A percentile compares a stretch with the other conserved stretches of the same genome.
Conservation (phyloP, 2,113 vertebrate genomes). For the Mesocricetus auratus region DNA sequence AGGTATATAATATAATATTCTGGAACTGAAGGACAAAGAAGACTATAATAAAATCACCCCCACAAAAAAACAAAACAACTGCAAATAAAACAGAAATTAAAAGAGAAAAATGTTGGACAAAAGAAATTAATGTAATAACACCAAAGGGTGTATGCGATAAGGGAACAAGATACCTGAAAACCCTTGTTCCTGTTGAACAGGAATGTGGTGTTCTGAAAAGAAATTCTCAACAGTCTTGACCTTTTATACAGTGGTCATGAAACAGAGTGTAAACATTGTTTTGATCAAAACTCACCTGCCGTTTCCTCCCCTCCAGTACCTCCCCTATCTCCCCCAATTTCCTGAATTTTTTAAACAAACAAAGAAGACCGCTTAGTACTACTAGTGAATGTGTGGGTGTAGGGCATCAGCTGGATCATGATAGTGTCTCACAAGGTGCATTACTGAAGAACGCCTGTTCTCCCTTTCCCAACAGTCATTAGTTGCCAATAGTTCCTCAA, state of each 20-base stretch:
- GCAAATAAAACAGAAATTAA: not conserved
- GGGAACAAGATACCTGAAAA: not conserved
- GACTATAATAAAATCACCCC: too few relatives aligned
- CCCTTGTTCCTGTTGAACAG: not conserved
- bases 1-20: too few relatives aligned
- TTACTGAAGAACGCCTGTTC: not conserved
- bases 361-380: not conserved
- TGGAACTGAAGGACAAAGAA: too few relatives aligned
- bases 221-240: constrained; percentile 22
- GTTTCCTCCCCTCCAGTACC: not conserved
- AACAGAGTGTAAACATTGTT: not conserved
- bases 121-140: not conserved
- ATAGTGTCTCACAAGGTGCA: not conserved
- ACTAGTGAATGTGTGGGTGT: too few relatives aligned
- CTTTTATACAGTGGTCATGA: too few relatives aligned
- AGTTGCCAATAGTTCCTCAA: not conserved
- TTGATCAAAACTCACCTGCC: not conserved
- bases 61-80: too few relatives aligned
- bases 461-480: not conserved
- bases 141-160: not conserved
- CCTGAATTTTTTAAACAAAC: not conserved
- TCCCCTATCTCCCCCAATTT: not conserved
- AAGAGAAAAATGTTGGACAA: not conserved
- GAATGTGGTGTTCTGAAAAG: not conserved
- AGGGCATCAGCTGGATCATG: not conserved